Evolutionary conservation across 2,113 vertebrate species (phyloP).

Genomic region (Lepidothrix coronata): DNA sequence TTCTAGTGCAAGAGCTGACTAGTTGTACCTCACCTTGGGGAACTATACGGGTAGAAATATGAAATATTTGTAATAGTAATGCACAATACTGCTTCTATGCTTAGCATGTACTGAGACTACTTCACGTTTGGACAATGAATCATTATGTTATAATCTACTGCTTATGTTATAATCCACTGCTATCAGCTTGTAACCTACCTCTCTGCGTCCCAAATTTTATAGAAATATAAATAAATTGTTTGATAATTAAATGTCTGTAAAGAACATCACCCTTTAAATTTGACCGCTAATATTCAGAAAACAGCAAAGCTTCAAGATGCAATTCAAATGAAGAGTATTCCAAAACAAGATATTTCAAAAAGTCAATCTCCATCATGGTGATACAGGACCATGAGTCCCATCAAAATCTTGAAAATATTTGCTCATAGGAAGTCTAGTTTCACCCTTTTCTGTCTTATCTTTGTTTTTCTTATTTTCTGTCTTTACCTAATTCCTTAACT

Average conservation of each 20-base stretch:
- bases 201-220: background rate
- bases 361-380: background rate
- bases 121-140: background rate
- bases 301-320: background rate
- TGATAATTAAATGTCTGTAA: background rate
- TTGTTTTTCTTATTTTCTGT: background rate
- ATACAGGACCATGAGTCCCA: background rate
- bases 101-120: background rate
- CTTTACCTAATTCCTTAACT: background rate
- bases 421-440: background rate
- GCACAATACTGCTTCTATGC: background rate
- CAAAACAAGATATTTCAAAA: background rate
- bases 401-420: background rate
- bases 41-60: background rate
- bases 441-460: background rate
- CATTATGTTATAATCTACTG: background rate
- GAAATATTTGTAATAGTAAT: background rate
- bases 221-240: background rate
- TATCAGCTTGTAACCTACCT: background rate
- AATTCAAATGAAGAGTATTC: background rate
- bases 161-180: background rate
- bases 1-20: background rate
- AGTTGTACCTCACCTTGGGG: background rate
- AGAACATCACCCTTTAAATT: background rate
- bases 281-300: background rate